Base-by-base conservation (phyloP, 1,140 invertebrate species). In the Anastrepha ludens region DNA sequence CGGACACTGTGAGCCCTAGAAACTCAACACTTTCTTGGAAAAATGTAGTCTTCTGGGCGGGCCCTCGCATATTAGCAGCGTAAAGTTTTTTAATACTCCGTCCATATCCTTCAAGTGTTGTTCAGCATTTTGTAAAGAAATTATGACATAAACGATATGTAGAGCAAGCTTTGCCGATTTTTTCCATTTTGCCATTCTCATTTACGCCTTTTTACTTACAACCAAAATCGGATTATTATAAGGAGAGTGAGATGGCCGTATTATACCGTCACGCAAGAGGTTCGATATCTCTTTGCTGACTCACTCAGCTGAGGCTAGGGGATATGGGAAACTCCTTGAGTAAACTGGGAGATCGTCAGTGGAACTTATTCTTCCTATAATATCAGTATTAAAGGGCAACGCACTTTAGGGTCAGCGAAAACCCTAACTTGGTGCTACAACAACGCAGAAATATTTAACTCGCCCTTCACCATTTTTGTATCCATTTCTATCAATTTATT, bases 141-240 rank as follows among this genome's bases (percentile, higher is more conserved):
- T 29, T 29, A 29, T 29, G 29, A 29, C 29, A 29, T 29, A 29
- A 29, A 29, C 29, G 29, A 29, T 29, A 29, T 29, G 29, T 29
- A 29, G 29, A 29, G 29, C 29, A 29, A 29, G 29, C 1, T 29
- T 29, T 29, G 1, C 29, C 29, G 29, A 29, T 29, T 29, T 29
- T 29, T 62, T 89, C 87, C 4, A 90, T 88, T 11, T 89, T 29
- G 29, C 29, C 29, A 29, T 29, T 29, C 29, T 29, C 29, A 29
- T 29, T 29, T 29, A 29, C 29, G 81, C 39, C 74, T 89, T 85
- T 64, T 64, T 64, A 64, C 60, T 64, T 64, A 64, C 60, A 64
- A 64, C 60, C 60, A 13, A 64, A n/a, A 64, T 39, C 65, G 20
- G 65, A 29, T 29, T 29, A 29, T 29, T 29, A 29, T 29, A 29